Evolutionary conservation across 2,888 invertebrate species (phyloP), one percentile per base, ranked within the genome.

Genomic region (Amphipoea lucens): DNA sequence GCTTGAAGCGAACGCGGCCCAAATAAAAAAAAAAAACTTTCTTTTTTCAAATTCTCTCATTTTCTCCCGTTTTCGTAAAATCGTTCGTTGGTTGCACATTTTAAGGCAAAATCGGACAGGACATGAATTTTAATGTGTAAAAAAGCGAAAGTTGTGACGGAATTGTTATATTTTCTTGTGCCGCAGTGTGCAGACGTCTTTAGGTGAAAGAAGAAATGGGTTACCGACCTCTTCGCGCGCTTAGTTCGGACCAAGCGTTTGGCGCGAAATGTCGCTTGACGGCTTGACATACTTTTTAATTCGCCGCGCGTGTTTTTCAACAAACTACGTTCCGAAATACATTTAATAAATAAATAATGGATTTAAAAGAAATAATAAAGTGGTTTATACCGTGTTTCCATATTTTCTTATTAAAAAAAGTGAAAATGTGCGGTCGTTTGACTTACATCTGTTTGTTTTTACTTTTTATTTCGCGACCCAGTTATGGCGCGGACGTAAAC

Each of bases 341-440:
- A n/a, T 63, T 36, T 62, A 75, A 74, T 80, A 78, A 84, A 78
- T 88, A 84, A 86, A 96, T 92, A 91, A 96, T 97, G 96, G 97
- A 97, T 91, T 91, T 97, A 88, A 95, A 94, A 91, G 97, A 97
- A 84, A 95, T 97, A 60, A 97, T 97, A 68, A 97, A 96, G 90
- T 97, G 97, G 96, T 96, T 96, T 74, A 95, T 96, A 84, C 96
- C 96, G 79, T 96, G 96, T 91, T 96, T 96, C 84, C 96, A 95
- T 87, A 93, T 96, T 76, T 91, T 96, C 90, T 93, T 93, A 91
- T 74, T 86, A 66, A 86, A 88, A 82, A 90, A 89, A 81, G 83
- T 85, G 73, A 94, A 92, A 92, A 93, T 92, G 90, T 91, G 90
- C 74, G 63, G 85, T 36, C 87, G 87, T 70, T 87, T 94, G 91